Evolutionary conservation across 2,888 invertebrate genomes (phyloP).

Genomic region (Drosophila prolongata): DNA sequence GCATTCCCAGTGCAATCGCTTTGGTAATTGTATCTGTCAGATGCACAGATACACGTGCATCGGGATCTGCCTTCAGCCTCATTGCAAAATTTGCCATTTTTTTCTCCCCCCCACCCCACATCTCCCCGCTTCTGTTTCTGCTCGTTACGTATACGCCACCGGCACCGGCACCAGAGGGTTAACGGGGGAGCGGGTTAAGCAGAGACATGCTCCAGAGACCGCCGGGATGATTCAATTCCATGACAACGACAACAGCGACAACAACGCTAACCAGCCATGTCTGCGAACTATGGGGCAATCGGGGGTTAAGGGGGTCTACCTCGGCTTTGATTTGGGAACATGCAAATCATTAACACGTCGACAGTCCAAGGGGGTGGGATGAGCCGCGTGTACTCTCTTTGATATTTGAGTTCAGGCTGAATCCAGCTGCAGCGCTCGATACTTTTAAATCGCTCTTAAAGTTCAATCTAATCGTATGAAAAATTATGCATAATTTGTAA

Average conservation of each 20-base stretch:
- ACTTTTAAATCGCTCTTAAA: constrained; percentile 1
- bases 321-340: constrained; percentile 33
- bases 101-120: not conserved
- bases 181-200: not conserved
- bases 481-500: too few relatives aligned
- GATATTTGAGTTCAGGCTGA: constrained; percentile 17
- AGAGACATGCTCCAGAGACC: constrained; percentile 36
- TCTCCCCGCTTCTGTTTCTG: constrained; percentile 1
- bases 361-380: constrained; percentile 2
- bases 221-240: constrained; percentile 46
- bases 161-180: constrained; percentile 1
- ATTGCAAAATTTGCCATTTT: constrained; percentile 35
- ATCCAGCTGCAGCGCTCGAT: not conserved
- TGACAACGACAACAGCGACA: constrained; percentile 28
- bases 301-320: constrained; percentile 7
- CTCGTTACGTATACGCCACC: constrained; percentile 30
- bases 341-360: constrained; percentile 42
- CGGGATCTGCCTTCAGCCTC: constrained; percentile 12
- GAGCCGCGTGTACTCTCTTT: constrained; percentile 1
- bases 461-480: not conserved
- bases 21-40: constrained; percentile 62
- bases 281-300: not conserved
- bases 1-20: constrained; percentile 41
- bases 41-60: constrained; percentile 38
- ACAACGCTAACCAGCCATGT: constrained; percentile 25